Base-by-base conservation (phyloP, 2,113 vertebrate genomes). In the Poicephalus meyeri region DNA sequence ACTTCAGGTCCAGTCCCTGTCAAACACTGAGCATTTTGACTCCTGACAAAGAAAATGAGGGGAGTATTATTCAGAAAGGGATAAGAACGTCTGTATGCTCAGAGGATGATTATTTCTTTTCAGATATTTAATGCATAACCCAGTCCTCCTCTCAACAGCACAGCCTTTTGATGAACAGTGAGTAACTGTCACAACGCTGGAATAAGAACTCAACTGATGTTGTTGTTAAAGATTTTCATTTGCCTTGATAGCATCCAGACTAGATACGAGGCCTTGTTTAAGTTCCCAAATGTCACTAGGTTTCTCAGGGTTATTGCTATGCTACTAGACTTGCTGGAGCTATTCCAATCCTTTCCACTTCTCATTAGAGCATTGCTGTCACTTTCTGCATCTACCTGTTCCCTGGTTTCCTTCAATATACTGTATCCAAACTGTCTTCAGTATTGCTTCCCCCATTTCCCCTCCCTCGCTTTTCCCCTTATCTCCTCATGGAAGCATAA, bases 261-360 rank as follows among this genome's bases (percentile, higher is more conserved):
- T 88, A 80, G 53, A 81, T 72, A 72, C 4, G 42, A 96, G 87
- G 44, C 39, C 76, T 96, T 97, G 94, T 80, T 96, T 94, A 81
- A 95, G 87, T 70, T 97, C 91, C 88, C 95, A 95, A 85, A 84
- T 68, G 88, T 95, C 93, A 95, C 83, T 94, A 96, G 86, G 47
- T 91, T 97, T 96, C 77, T 91, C 76, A 80, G 68, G 92, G 73
- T 86, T 95, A 78, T 55, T 89, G 61, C 70, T 73, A 6, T 71
- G 61, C 82, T 92, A 31, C 86, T 84, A 61, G 88, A 58, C 46
- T 83, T 52, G 83, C 66, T 86, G 71, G 88, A 95, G 68, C 78
- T 84, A 52, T 89, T 91, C 65, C 76, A 83, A 74, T 73, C 37
- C 78, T 85, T 76, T 91, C 71, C 47, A 55, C 66, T 86, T 96